phyloP scores from a whole-genome alignment of 2,888 invertebrate species.

The Nomada goodeniana region DNA sequence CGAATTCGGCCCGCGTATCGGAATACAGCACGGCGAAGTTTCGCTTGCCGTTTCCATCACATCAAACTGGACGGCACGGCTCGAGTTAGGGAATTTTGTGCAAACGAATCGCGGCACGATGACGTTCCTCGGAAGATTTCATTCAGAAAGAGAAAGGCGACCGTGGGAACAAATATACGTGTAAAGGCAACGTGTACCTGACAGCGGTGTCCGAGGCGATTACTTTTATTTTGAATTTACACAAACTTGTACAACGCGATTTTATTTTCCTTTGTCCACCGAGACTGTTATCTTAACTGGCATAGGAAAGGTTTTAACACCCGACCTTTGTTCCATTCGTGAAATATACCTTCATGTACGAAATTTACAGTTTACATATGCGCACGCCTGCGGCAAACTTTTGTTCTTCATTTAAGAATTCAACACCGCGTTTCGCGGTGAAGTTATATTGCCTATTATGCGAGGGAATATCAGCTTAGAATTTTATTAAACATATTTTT shows the following conservation, averaged over 20 bases:
- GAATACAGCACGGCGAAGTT: constrained; percentile 47
- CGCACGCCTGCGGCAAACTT: too few species aligned
- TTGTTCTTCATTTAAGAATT: too few species aligned
- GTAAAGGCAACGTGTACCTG: background rate
- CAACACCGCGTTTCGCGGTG: too few species aligned
- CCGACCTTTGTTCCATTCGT: too few species aligned
- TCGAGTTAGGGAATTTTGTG: constrained; percentile 39
- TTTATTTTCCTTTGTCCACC: background rate
- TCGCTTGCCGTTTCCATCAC: constrained; percentile 56
- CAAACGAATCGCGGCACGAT: constrained; percentile 51
- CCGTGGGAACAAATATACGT: background rate
- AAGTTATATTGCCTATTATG: background rate
- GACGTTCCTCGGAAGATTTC: constrained; percentile 30
- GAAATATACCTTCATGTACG: too few species aligned
- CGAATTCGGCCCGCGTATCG: constrained; percentile 21
- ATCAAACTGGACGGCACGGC: constrained; percentile 14
- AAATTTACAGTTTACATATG: too few species aligned
- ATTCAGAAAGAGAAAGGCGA: background rate
- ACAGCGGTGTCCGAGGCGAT: background rate
- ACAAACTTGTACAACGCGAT: background rate
- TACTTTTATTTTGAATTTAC: background rate
- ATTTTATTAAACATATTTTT: background rate
- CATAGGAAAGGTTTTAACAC: too few species aligned
- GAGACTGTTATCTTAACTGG: too few species aligned
- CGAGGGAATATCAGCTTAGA: background rate